Percentiles rank a stretch among this genome's conserved stretches.
These are phyloP conservation scores for Australoheros facetus DNA, from an alignment of 2,797 vertebrate species.

Conservation along the genomic window DNA sequence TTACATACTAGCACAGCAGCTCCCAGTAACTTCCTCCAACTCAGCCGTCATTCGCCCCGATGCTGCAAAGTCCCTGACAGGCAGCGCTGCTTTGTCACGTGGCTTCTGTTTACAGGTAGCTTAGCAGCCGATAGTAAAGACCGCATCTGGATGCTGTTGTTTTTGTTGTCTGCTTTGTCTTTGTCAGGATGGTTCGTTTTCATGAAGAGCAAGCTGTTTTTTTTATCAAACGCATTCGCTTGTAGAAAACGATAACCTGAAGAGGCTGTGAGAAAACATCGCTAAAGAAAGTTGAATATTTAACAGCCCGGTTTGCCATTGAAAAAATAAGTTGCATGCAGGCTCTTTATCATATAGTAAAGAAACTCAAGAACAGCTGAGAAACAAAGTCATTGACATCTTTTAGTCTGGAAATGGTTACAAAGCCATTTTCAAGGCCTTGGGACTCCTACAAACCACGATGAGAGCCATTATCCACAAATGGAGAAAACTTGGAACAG, in stretches of 20 bases:
- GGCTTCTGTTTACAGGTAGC: conserved; percentile 74
- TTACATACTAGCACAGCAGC: conserved; percentile 70
- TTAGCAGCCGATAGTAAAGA: conserved; percentile 10
- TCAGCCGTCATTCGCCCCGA: conserved; percentile 72
- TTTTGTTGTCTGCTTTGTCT: background rate
- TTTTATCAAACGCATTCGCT: background rate
- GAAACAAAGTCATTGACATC: background rate
- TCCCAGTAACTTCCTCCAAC: conserved; percentile 72
- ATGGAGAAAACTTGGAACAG: too few relatives aligned
- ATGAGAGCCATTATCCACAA: too few relatives aligned
- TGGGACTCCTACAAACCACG: too few relatives aligned
- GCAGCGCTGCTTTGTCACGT: conserved; percentile 60
- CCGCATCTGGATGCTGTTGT: background rate
- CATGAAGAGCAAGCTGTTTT: background rate
- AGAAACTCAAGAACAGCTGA: background rate
- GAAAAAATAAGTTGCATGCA: too few relatives aligned
- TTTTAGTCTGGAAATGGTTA: background rate
- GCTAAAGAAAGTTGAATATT: background rate
- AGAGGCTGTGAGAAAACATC: background rate
- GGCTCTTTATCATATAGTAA: background rate
- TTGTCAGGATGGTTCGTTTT: background rate
- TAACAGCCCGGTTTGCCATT: background rate
- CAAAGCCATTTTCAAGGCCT: background rate
- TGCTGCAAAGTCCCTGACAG: conserved; percentile 68
- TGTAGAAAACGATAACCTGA: background rate